Evolutionary conservation across 2,888 invertebrate species (phyloP), one percentile per base, ranked within the genome.

Genomic region (Oxyscelio sp.): DNA sequence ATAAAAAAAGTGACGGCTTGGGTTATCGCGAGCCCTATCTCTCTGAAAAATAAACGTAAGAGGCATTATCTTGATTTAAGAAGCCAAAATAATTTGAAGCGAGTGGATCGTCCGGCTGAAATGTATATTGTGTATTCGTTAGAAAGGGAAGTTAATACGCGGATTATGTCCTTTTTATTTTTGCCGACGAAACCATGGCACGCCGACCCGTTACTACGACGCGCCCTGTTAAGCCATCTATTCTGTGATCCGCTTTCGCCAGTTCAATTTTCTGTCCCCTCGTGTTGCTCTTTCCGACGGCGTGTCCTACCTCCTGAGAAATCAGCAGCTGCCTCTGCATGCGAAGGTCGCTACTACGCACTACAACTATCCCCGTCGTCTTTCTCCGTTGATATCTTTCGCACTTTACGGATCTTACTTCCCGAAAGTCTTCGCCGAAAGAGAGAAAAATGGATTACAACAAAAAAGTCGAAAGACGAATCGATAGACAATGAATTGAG

Each of bases 211-310:
- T 73, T 34, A 59, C 77, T 50, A 45, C 70, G 79, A 56, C 75
- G 63, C 79, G 77, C 75, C 75, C 65, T 66, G 83, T 89, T 90
- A 90, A 91, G 91, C 90, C 90, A 90, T 88, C 91, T 90, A 90
- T 90, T 90, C 90, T 81, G 86, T 91, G 92, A 92, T 92, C 92
- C 92, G 92, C 92, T 92, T 92, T 92, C 91, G 90, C 91, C 91
- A 92, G 92, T 92, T 92, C 91, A 92, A 92, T 92, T 92, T 91
- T 89, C 90, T 87, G 90, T 91, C 90, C 82, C 89, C 85, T 85
- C 77, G 82, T 89, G 88, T 88, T 88, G 88, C 87, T 85, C 84
- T 85, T 83, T 77, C 77, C 70, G 74, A 50, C 75, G 59, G 38
- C 65, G 71, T 88, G 88, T 91, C 89, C 88, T 85, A 86, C 87